Conservation (phyloP, 1,140 invertebrate genomes). For the Ceratina australensis region DNA sequence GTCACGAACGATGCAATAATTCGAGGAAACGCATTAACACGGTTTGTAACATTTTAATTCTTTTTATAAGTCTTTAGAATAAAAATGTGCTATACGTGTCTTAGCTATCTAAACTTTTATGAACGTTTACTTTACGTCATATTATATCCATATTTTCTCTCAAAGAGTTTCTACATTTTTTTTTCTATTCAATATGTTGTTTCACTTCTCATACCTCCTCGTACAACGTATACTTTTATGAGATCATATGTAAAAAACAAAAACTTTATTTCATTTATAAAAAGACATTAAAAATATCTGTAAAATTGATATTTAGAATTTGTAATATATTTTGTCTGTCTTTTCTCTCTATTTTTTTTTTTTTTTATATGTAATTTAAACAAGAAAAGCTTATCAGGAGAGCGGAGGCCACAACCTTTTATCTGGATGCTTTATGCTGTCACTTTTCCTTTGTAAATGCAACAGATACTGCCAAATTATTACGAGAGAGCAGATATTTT, state of each 20-base stretch:
- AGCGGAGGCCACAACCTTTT: slow-evolving; percentile 25
- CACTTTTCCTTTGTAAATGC: background rate
- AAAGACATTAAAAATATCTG: slow-evolving; percentile 9
- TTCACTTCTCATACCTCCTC: background rate
- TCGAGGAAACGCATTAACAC: background rate
- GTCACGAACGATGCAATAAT: slow-evolving; percentile 23
- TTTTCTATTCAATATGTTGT: background rate
- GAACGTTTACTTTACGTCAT: background rate
- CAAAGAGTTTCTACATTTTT: background rate
- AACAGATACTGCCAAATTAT: slow-evolving; percentile 34
- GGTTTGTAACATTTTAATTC: slow-evolving; percentile 1
- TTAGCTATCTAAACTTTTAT: slow-evolving; percentile 27
- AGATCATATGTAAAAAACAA: slow-evolving; percentile 23
- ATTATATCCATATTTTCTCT: slow-evolving; percentile 11
- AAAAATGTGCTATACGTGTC: slow-evolving; percentile 20
- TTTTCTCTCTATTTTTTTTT: too few relatives aligned
- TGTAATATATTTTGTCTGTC: slow-evolving; percentile 8
- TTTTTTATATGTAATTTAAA: background rate
- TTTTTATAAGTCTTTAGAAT: slow-evolving; percentile 21
- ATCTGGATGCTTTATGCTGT: background rate
- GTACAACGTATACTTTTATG: slow-evolving; percentile 7
- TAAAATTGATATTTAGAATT: slow-evolving; percentile 3
- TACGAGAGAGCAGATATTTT: background rate
- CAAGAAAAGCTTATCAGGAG: slow-evolving; percentile 12
- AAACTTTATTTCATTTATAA: slow-evolving; percentile 1